Base-by-base conservation (phyloP, 1,140 invertebrate genomes). In the Sesamia nonagrioides region DNA sequence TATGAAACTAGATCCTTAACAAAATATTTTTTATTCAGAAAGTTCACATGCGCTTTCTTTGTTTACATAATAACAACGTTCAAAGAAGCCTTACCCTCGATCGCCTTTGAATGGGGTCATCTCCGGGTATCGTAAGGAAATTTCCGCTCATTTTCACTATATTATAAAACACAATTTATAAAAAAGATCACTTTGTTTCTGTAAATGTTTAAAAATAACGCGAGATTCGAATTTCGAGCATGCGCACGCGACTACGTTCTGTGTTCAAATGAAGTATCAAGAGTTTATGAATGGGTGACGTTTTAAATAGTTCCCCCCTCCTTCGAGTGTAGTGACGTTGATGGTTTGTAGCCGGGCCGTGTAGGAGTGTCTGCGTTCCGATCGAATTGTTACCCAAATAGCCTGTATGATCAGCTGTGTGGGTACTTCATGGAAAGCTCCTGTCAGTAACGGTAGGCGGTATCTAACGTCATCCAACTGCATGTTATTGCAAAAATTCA, bases 231-330 rank as follows among this genome's bases (percentile, higher is more conserved):
- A 63, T 80, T 73, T 84, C 56, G 74, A 69, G 79, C 93, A 91
- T 93, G 89, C 87, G 89, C 89, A 91, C 89, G 80, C 86, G 82
- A 72, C 86, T 84, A 72, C 85, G 84, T 78, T 85, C 84, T 81
- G 77, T 86, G 40, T 83, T 82, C 74, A 68, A 93, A 90, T 94
- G 91, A 77, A 88, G 84, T 8, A 80, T 54, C 45, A 77, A 66
- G 68, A 82, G 82, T 87, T 94, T 89, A 93, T 94, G 93, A 94
- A 94, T 94, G 93, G 81, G 84, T 94, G 93, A 94, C 93, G 93
- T 91, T 89, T 91, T 89, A 91, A 91, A 92, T 92, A 92, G 83
- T 82, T 48, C 80, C 77, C 79, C 86, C 79, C 83, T 78, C 78
- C 79, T 45, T 60, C 73, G 37, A 68, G 63, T 63, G 48, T 27